Evolutionary conservation across 2,797 vertebrate genomes (phyloP).

Genomic region (Cercopithecus petaurista): DNA sequence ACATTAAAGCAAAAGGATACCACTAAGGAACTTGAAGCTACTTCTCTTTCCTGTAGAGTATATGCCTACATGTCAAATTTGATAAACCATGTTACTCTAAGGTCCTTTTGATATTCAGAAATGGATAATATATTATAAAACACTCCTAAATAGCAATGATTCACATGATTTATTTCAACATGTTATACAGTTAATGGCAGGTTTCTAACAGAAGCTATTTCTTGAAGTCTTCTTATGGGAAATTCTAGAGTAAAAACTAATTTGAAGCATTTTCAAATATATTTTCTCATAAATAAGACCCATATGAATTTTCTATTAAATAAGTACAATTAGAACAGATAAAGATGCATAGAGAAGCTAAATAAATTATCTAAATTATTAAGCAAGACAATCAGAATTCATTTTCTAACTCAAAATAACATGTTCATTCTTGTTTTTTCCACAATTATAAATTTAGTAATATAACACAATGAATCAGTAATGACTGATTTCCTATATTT

Average conservation of each 20-base stretch:
- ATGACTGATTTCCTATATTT: neutral
- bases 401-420: constrained; percentile 14
- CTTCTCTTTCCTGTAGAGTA: neutral
- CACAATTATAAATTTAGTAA: neutral
- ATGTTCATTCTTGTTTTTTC: neutral
- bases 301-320: neutral
- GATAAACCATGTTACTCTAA: neutral
- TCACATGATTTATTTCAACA: neutral
- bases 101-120: neutral
- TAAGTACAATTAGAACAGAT: neutral
- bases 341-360: constrained; percentile 11
- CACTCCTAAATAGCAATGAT: neutral
- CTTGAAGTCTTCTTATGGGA: neutral
- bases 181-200: neutral
- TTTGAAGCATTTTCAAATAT: constrained; percentile 29
- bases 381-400: constrained; percentile 27
- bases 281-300: neutral
- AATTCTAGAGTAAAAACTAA: constrained; percentile 42
- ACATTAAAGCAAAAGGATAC: neutral
- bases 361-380: constrained; percentile 9
- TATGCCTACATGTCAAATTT: neutral
- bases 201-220: constrained; percentile 54
- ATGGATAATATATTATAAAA: neutral
- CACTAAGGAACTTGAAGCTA: neutral
- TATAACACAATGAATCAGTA: constrained; percentile 27